These are phyloP conservation scores for Octopus bimaculoides DNA, from an alignment of 1,140 invertebrate genomes.

Conservation along the genomic window DNA sequence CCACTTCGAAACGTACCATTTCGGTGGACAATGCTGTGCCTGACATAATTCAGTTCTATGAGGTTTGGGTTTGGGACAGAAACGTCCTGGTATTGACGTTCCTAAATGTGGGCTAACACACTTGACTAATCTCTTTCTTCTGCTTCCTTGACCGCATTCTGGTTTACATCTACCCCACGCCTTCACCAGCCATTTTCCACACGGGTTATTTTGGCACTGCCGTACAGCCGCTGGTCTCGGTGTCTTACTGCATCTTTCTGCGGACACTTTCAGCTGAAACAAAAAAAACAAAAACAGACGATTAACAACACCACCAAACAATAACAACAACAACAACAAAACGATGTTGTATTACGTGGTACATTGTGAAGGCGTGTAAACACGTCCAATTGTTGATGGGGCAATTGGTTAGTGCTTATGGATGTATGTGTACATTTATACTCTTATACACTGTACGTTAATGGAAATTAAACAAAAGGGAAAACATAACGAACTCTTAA, in stretches of 20 bases:
- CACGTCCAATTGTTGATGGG: too few species aligned
- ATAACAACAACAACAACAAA: too few species aligned
- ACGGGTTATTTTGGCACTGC: constrained; percentile 65
- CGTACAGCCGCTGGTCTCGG: constrained; percentile 64
- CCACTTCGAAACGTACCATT: background rate
- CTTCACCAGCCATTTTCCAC: constrained; percentile 70
- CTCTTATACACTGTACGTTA: too few species aligned
- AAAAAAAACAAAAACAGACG: background rate
- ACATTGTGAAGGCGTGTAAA: too few species aligned
- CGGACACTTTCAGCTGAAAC: constrained; percentile 36
- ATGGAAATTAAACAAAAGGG: too few species aligned
- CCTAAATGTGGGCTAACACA: background rate
- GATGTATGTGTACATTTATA: too few species aligned
- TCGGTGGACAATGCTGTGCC: background rate
- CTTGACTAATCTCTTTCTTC: background rate
- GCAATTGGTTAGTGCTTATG: too few species aligned
- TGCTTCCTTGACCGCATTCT: background rate
- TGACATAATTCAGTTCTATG: background rate
- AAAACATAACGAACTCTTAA: too few species aligned
- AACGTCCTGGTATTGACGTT: background rate
- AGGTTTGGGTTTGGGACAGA: background rate
- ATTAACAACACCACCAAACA: too few species aligned
- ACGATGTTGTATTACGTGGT: too few species aligned
- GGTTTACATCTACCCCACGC: constrained; percentile 64
- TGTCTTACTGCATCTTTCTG: constrained; percentile 57